A percentile compares a stretch with the other conserved stretches of the same genome.
phyloP scores from a whole-genome alignment of 2,113 vertebrate genomes.

The Neogobius melanostomus region DNA sequence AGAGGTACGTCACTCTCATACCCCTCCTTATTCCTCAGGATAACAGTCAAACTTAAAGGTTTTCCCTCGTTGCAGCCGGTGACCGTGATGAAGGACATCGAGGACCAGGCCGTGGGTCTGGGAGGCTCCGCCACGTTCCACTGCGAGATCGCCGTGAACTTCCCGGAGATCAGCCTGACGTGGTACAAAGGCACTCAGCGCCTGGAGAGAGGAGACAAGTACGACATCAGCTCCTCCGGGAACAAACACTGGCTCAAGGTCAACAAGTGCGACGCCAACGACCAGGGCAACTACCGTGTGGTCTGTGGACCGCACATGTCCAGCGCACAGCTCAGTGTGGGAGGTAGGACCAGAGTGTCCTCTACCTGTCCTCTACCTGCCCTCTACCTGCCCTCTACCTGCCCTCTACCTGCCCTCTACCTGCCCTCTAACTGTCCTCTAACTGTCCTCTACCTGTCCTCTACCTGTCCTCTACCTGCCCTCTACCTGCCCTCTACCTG shows the following conservation, averaged over 20 bases:
- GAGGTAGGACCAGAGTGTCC: conserved; percentile 78
- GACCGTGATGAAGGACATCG: conserved; percentile 88
- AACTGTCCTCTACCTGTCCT: no score
- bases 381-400: no score
- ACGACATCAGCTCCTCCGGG: conserved; percentile 84
- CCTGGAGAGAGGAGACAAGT: conserved; percentile 85
- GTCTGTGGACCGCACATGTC: conserved; percentile 96
- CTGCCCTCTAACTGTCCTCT: background rate
- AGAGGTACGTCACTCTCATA: conserved; percentile 44
- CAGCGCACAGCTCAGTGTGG: conserved; percentile 88
- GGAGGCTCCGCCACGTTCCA: conserved; percentile 86
- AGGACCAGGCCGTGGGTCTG: conserved; percentile 82
- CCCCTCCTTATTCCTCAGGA: no score
- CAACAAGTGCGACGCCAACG: conserved; percentile 83
- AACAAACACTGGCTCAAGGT: conserved; percentile 86
- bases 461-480: no score
- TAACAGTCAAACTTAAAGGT: background rate
- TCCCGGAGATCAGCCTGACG: conserved; percentile 92
- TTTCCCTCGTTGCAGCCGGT: conserved; percentile 82
- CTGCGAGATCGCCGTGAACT: conserved; percentile 93
- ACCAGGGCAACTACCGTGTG: conserved; percentile 92
- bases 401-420: no score
- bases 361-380: background rate
- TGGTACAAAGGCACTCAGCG: conserved; percentile 98
- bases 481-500: no score